Conservation (phyloP, 2,113 vertebrate genomes). For the Tichodroma muraria region DNA sequence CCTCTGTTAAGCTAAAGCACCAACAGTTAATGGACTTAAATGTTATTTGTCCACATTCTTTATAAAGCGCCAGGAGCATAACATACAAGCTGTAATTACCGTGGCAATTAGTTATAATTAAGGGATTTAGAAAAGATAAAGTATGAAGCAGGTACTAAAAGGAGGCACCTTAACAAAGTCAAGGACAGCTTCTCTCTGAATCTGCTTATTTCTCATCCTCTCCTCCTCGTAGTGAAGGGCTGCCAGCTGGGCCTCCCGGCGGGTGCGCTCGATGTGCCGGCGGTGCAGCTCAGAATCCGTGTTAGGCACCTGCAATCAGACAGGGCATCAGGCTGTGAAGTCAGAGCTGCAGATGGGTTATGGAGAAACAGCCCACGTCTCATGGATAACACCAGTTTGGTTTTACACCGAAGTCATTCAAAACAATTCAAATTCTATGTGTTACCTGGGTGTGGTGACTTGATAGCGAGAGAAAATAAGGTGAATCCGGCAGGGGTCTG, state of each 20-base stretch:
- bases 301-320: slow-evolving; percentile 35
- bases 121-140: not conserved
- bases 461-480: slow-evolving; percentile 53
- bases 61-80: not conserved
- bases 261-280: slow-evolving; percentile 79
- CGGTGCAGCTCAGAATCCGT: slow-evolving; percentile 55
- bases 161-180: slow-evolving; percentile 78
- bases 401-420: not conserved
- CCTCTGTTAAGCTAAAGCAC: not conserved
- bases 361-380: not conserved
- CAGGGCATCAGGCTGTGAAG: not conserved
- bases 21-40: not conserved
- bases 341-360: not conserved
- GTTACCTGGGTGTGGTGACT: slow-evolving; percentile 72
- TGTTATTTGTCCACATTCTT: not conserved
- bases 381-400: not conserved
- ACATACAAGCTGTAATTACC: not conserved
- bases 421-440: not conserved
- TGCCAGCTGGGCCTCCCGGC: slow-evolving; percentile 88
- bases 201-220: slow-evolving; percentile 77
- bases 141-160: not conserved
- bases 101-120: not conserved
- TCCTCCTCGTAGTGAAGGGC: slow-evolving; percentile 91
- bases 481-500: slow-evolving; percentile 65
- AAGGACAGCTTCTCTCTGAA: slow-evolving; percentile 75